phyloP scores from a whole-genome alignment of 2,797 vertebrate species.

The Carduelis carduelis region DNA sequence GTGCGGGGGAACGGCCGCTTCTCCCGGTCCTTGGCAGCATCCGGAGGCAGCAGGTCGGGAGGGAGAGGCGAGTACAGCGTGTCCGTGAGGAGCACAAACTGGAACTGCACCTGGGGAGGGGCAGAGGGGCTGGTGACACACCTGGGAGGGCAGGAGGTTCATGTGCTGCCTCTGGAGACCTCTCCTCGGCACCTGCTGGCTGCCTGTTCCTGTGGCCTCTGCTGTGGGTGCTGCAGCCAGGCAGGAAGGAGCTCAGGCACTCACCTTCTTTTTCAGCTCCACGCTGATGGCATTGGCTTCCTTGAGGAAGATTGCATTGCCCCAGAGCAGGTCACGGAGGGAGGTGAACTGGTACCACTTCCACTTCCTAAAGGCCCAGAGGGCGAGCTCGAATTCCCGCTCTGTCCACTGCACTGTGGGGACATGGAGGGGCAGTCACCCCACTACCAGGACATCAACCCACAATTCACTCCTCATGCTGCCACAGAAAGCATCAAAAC shows the following conservation, averaged over 20 bases:
- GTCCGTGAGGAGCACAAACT: conserved; percentile 95
- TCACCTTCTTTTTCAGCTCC: conserved; percentile 96
- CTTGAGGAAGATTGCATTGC: conserved; percentile 96
- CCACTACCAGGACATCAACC: accelerated
- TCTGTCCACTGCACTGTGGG: conserved; percentile 91
- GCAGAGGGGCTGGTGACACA: not conserved
- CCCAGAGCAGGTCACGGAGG: conserved; percentile 93
- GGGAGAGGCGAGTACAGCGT: conserved; percentile 95
- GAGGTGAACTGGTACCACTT: conserved; percentile 98
- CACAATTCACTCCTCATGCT: not conserved
- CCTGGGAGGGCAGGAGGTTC: not conserved
- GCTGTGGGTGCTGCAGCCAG: accelerated
- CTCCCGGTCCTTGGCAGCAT: conserved; percentile 85
- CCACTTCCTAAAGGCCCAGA: conserved; percentile 97
- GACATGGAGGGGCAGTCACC: not conserved
- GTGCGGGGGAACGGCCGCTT: conserved; percentile 91
- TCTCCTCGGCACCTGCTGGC: not conserved
- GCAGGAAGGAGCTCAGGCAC: not conserved
- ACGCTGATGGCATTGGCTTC: conserved; percentile 98
- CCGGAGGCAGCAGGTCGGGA: conserved; percentile 87
- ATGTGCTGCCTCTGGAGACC: accelerated
- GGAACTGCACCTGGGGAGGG: conserved; percentile 90
- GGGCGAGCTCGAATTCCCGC: conserved; percentile 87
- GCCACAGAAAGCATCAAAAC: not conserved
- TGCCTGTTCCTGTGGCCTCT: not conserved